Conservation (phyloP, 2,113 vertebrate species). For the Bothrops jararaca region DNA sequence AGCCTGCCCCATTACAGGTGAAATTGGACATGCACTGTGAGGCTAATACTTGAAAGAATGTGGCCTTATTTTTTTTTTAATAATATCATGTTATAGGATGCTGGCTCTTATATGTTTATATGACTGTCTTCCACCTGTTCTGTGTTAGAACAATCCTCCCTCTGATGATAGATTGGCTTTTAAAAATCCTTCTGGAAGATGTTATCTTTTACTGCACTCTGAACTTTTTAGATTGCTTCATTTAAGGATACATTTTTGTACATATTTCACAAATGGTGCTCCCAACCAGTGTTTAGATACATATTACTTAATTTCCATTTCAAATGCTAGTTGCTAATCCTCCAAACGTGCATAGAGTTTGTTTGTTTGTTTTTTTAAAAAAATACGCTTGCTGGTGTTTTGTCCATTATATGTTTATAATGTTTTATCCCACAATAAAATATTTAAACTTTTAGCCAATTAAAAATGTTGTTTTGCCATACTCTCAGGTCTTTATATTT, state of each 20-base stretch:
- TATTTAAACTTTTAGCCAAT: slow-evolving; percentile 18
- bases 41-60: not conserved
- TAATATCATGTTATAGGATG: not conserved
- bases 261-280: slow-evolving; percentile 37
- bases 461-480: slow-evolving; percentile 27
- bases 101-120: slow-evolving; percentile 8
- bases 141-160: slow-evolving; percentile 16
- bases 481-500: slow-evolving; percentile 58
- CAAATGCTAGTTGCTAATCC: not conserved
- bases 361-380: not conserved
- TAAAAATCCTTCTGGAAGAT: slow-evolving; percentile 5
- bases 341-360: slow-evolving; percentile 15
- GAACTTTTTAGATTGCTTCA: slow-evolving; percentile 33
- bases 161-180: slow-evolving; percentile 6
- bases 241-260: slow-evolving; percentile 34
- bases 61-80: not conserved
- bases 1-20: not conserved
- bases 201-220: slow-evolving; percentile 35
- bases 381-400: slow-evolving; percentile 33
- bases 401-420: slow-evolving; percentile 36
- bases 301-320: slow-evolving; percentile 11
- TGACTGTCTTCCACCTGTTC: slow-evolving; percentile 24
- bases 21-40: not conserved
- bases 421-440: slow-evolving; percentile 9
- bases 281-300: not conserved